Conservation (phyloP, 2,113 vertebrate genomes). For the Bettongia penicillata region DNA sequence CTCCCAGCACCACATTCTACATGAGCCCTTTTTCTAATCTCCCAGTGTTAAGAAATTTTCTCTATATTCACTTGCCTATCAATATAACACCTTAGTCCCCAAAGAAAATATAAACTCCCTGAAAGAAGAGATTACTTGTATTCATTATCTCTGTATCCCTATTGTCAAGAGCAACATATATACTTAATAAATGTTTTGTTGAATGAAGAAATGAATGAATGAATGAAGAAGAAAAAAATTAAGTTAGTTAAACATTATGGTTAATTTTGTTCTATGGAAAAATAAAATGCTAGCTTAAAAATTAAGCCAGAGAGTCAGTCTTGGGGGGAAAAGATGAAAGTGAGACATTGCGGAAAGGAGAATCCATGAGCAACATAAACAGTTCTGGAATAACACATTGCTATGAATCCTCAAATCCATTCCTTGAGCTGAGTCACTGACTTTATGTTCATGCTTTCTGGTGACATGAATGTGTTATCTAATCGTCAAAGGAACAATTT, state of each 20-base stretch:
- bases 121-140: not conserved
- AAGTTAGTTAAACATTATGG: not conserved
- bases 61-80: not conserved
- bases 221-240: not conserved
- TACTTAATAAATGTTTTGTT: not conserved
- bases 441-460: constrained; percentile 51
- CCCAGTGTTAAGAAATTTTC: not conserved
- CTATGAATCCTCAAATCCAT: constrained; percentile 1
- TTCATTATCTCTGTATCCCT: not conserved
- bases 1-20: not conserved
- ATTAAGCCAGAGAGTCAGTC: not conserved
- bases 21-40: not conserved
- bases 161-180: not conserved
- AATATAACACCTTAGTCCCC: not conserved
- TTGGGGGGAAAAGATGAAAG: not conserved
- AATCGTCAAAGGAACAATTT: constrained; percentile 50
- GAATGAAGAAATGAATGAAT: not conserved
- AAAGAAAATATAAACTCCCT: not conserved
- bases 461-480: constrained; percentile 12
- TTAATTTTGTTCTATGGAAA: constrained; percentile 18
- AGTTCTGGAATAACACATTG: constrained; percentile 11
- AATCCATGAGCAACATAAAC: not conserved
- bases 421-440: constrained; percentile 16
- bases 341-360: not conserved
- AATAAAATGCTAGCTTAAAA: not conserved